Evolutionary conservation across 2,888 invertebrate genomes (phyloP), one percentile per base, ranked within the genome.

Genomic region (Lasioglossum calceatum): DNA sequence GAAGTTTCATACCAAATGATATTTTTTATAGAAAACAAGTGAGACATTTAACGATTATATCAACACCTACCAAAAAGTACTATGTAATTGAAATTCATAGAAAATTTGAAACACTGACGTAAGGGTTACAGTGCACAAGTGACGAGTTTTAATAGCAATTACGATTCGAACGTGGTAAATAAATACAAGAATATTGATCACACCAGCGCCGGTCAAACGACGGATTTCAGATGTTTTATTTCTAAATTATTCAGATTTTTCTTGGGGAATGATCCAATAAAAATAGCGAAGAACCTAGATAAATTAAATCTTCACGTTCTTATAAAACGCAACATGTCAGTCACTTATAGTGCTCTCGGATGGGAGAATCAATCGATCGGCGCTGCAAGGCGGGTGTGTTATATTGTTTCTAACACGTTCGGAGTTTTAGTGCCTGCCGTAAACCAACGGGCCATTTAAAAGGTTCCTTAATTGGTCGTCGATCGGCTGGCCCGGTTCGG

Each of bases 381-480:
- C 36, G 10, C 23, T 23, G 39, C 36, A 70, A 39, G 14, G 14
- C 42, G 2, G n/a, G 23, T 7, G 39, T 14, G 14, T 5, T n/a
- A 42, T 14, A 42, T 71, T 42, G 12, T 42, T n/a, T 19, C 12
- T n/a, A 71, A 71, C n/a, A 44, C 23, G n/a, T 12, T n/a, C 14
- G 19, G 50, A 32, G 50, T 36, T 50, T 36, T 23, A 50, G 50
- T 47, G 71, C 47, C 61, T 23, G 8, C 14, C 23, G 27, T 36
- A 4, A 39, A n/a, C 23, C 36, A 12, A 4, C 14, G 39, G 2
- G 2, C 8, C 23, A 10, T 70, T 70, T 39, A 39, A 70, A 70
- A 70, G 12, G 39, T 23, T 23, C 12, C 70, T 70, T 39, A 71
- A 71, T 71, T 71, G 42, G 42, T 42, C 71, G 71, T 42, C 71